These are phyloP conservation scores for Rhingia campestris DNA, from an alignment of 2,888 invertebrate species.

Conservation along the genomic window DNA sequence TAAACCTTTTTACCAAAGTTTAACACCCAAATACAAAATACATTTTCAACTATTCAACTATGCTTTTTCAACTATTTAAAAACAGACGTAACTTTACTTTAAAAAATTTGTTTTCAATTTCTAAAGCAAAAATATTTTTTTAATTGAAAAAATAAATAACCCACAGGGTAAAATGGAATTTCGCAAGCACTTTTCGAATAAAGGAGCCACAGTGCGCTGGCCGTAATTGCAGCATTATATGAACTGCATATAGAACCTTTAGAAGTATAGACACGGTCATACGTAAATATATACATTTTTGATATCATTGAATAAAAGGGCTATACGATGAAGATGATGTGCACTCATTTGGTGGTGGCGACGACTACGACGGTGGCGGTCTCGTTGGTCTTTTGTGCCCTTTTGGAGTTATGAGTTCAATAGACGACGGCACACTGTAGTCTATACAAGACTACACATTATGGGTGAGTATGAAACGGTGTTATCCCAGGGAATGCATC, in stretches of 20 bases:
- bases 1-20: no score
- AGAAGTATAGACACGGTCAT: neutral
- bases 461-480: conserved; percentile 15
- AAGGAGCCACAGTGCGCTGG: neutral
- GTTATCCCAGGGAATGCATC: conserved; percentile 53
- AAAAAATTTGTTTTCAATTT: no score
- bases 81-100: no score
- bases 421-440: conserved; percentile 14
- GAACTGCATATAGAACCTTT: conserved; percentile 14
- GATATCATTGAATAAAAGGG: conserved; percentile 54
- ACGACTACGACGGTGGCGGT: conserved; percentile 5
- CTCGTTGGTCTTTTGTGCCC: conserved; percentile 51
- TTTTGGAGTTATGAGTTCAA: conserved; percentile 57
- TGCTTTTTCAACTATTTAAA: no score
- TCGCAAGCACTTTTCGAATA: no score
- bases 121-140: no score
- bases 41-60: no score
- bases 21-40: no score
- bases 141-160: no score
- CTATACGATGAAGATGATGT: conserved; percentile 23
- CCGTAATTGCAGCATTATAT: conserved; percentile 42
- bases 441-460: conserved; percentile 37
- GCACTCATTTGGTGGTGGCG: conserved; percentile 26
- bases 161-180: no score
- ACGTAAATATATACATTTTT: conserved; percentile 1